Conservation (phyloP, 2,797 vertebrate genomes). For the Paguma larvata region DNA sequence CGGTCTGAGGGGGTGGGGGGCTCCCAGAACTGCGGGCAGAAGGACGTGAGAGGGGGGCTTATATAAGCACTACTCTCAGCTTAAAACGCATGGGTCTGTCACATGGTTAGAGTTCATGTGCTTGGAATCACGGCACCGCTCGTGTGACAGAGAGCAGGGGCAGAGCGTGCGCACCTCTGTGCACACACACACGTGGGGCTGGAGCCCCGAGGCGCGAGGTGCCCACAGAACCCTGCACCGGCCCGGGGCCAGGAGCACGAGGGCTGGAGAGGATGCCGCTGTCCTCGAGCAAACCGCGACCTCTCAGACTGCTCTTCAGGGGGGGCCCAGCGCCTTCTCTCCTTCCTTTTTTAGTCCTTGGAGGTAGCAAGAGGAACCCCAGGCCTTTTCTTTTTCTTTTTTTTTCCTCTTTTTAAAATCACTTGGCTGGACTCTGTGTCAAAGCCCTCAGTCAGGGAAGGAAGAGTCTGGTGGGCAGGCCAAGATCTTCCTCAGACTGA, state of each 20-base stretch:
- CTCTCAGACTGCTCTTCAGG: neutral
- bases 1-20: neutral
- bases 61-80: neutral
- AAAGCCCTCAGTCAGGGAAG: neutral
- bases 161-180: neutral
- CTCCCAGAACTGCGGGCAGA: neutral
- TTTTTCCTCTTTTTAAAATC: neutral
- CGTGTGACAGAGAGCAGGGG: too few relatives aligned
- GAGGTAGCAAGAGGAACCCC: constrained; percentile 11
- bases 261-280: too few relatives aligned
- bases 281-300: neutral
- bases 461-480: neutral
- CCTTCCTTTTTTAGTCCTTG: neutral
- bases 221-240: neutral
- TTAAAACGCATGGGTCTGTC: neutral
- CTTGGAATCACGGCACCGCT: neutral
- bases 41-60: neutral
- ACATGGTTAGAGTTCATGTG: neutral
- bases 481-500: neutral
- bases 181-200: accelerated
- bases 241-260: neutral
- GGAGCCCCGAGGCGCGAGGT: accelerated
- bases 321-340: neutral
- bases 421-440: constrained; percentile 7
- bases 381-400: neutral